Evolutionary conservation across 2,797 vertebrate genomes (phyloP).

Genomic region (Mastacembelus armatus): DNA sequence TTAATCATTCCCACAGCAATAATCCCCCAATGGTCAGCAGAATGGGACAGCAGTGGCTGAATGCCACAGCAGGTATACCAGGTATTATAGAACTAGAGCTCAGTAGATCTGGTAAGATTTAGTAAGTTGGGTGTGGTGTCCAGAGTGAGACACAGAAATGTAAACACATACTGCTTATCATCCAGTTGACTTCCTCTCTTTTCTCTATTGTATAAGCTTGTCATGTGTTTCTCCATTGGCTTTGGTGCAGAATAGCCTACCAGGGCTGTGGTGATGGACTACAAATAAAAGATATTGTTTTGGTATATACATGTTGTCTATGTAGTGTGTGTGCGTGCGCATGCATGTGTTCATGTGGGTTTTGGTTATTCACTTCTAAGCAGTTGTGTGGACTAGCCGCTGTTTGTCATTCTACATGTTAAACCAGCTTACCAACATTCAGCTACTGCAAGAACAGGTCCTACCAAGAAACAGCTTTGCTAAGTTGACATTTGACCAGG

Average conservation of each 20-base stretch:
- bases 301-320: slow-evolving; percentile 84
- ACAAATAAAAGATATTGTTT: slow-evolving; percentile 99
- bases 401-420: slow-evolving; percentile 54
- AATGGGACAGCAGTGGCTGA: slow-evolving; percentile 73
- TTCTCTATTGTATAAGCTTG: slow-evolving; percentile 93
- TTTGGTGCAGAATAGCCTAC: slow-evolving; percentile 99
- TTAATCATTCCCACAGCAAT: slow-evolving; percentile 85
- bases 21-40: slow-evolving; percentile 77
- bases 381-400: slow-evolving; percentile 24
- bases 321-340: slow-evolving; percentile 60
- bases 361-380: slow-evolving; percentile 24
- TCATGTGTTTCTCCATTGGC: slow-evolving; percentile 99
- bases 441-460: slow-evolving; percentile 27
- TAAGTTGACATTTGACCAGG: slow-evolving; percentile 44
- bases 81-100: slow-evolving; percentile 78
- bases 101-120: slow-evolving; percentile 73
- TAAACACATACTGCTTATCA: slow-evolving; percentile 81
- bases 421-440: slow-evolving; percentile 42
- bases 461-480: slow-evolving; percentile 1
- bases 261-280: slow-evolving; percentile 98
- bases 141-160: slow-evolving; percentile 70
- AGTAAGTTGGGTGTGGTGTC: slow-evolving; percentile 69
- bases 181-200: slow-evolving; percentile 83
- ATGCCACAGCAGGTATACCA: slow-evolving; percentile 73
- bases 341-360: slow-evolving; percentile 34